These are phyloP conservation scores for Calyptomena viridis DNA, from an alignment of 2,113 vertebrate genomes.

Conservation along the genomic window DNA sequence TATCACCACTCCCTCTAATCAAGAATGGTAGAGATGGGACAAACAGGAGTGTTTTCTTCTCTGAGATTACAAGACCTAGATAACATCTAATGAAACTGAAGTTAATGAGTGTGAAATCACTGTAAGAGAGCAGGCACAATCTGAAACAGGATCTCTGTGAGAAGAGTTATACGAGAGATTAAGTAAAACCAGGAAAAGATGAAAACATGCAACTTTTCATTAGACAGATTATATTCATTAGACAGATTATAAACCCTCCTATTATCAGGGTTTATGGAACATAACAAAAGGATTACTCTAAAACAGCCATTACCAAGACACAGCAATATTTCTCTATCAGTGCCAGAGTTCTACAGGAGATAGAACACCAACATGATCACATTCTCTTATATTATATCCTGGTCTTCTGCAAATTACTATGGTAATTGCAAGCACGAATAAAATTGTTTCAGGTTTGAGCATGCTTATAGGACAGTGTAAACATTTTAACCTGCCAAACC, in stretches of 20 bases:
- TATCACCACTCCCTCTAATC: background rate
- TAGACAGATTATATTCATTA: too few species aligned
- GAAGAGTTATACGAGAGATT: background rate
- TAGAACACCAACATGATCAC: background rate
- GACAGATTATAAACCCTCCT: background rate
- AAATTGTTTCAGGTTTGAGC: background rate
- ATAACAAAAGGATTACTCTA: background rate
- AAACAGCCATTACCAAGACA: background rate
- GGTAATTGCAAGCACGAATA: background rate
- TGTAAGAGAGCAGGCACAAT: background rate
- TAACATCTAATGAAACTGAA: conserved; percentile 15
- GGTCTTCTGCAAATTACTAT: background rate
- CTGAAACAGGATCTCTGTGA: background rate
- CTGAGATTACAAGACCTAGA: background rate
- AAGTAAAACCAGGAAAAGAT: background rate
- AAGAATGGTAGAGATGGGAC: background rate
- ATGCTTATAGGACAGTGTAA: background rate
- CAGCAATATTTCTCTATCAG: background rate
- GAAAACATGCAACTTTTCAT: background rate
- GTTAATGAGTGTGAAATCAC: background rate
- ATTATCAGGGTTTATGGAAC: background rate
- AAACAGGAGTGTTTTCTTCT: background rate
- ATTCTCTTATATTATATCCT: background rate
- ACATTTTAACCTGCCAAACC: conserved; percentile 21
- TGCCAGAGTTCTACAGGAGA: background rate